These are phyloP conservation scores for Ptilorrhoa leucosticta DNA, from an alignment of 2,113 vertebrate genomes.

Conservation along the genomic window DNA sequence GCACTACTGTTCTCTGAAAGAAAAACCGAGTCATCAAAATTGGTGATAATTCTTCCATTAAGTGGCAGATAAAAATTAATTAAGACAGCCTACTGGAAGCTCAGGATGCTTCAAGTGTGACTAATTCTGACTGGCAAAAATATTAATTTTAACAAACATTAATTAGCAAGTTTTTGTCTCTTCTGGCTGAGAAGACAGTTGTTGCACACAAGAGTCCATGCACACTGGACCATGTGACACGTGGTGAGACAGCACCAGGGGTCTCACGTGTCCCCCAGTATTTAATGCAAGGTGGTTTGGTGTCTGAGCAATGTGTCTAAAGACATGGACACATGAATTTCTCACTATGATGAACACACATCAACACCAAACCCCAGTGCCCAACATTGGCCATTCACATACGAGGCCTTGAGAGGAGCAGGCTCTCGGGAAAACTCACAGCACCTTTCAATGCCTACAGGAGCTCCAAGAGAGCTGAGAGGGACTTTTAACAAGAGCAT, in stretches of 20 bases:
- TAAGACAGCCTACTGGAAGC: conserved; percentile 16
- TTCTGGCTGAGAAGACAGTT: not conserved
- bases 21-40: conserved; percentile 22
- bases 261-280: not conserved
- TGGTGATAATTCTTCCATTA: conserved; percentile 50
- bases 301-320: not conserved
- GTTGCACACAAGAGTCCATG: not conserved
- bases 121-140: conserved; percentile 55
- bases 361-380: not conserved
- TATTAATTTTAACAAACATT: conserved; percentile 46
- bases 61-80: conserved; percentile 48
- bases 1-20: not conserved
- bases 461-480: not conserved
- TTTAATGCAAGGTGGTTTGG: not conserved
- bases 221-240: rapidly evolving
- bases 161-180: not conserved
- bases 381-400: rapidly evolving
- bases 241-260: not conserved
- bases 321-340: rapidly evolving
- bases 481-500: not conserved
- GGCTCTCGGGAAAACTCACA: not conserved
- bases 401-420: not conserved
- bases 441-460: not conserved
- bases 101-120: conserved; percentile 1
- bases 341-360: not conserved